Percentiles rank a stretch among this genome's conserved stretches.
phyloP scores from a whole-genome alignment of 2,888 invertebrate genomes.

The Rhagonycha lutea region DNA sequence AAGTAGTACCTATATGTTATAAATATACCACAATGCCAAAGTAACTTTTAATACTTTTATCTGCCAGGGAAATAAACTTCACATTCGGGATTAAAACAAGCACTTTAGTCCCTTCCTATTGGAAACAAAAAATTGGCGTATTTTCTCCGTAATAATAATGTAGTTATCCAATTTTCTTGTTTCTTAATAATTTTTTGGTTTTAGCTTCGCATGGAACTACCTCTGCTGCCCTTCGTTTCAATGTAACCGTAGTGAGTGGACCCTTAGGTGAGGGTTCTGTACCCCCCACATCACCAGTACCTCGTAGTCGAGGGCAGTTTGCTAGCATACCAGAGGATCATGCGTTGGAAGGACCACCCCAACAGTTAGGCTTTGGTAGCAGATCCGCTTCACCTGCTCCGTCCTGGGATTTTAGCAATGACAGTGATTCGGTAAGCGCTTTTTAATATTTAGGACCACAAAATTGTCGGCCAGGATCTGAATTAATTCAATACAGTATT shows the following conservation, averaged over 20 bases:
- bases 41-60: no score
- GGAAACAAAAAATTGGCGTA: neutral
- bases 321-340: conserved; percentile 57
- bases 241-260: conserved; percentile 56
- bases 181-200: conserved; percentile 7
- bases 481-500: neutral
- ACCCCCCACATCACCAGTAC: conserved; percentile 45
- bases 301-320: conserved; percentile 53
- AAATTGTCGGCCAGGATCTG: neutral
- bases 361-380: conserved; percentile 37
- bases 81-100: no score
- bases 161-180: neutral
- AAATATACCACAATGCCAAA: no score
- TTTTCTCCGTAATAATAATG: neutral
- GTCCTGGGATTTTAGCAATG: conserved; percentile 54
- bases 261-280: conserved; percentile 40
- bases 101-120: no score
- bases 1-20: no score
- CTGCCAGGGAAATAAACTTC: no score
- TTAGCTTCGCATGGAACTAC: conserved; percentile 39
- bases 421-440: conserved; percentile 49
- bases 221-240: conserved; percentile 56
- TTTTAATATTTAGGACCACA: neutral
- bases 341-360: conserved; percentile 53
- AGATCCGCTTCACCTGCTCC: conserved; percentile 51